Base-by-base conservation (phyloP, 2,888 invertebrate genomes). In the Drosophila meridiana region DNA sequence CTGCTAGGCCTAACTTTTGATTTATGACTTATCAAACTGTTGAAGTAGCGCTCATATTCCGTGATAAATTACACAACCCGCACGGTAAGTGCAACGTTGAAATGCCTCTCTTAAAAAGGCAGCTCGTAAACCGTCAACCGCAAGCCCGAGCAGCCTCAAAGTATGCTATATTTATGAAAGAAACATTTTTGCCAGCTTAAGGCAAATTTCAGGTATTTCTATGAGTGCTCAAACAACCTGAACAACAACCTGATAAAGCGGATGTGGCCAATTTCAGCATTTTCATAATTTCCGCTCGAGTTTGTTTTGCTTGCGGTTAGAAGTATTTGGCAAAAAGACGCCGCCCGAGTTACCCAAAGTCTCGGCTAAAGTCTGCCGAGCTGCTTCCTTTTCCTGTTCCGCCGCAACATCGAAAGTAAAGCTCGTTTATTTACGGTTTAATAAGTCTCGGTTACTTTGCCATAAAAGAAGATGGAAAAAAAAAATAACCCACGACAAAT, bases 281-380 rank as follows among this genome's bases (percentile, higher is more conserved):
- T 83, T 87, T 87, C 83, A 87, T 89, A 87, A 87, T 89, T 89
- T 87, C 89, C 89, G 89, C 56, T 67, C 53, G 68, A 56, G 55
- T 73, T 76, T 77, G 60, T 38, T 68, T 62, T 66, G 55, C 62
- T 62, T 55, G 56, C 62, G 66, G 59, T 55, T 69, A 34, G 74
- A 59, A 65, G 67, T 69, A 76, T 73, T 73, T 68, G 59, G 60
- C 69, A 53, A 59, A 59, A 59, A 61, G 62, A 73, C 50, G 40
- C 4, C n/a, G 26, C 45, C 50, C 56, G 59, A 36, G 32, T 47
- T 55, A 30, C 52, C 52, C 20, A 52, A 38, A 40, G 53, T 38
- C 52, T 40, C 8, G 14, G 43, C 47, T 42, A 38, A 45, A 55
- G 34, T 53, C 52, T 61, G 20, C 60, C n/a, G 28, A 42, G 67